Evolutionary conservation across 2,113 vertebrate genomes (phyloP), one percentile per base, ranked within the genome.

Genomic region (Pantherophis guttatus): DNA sequence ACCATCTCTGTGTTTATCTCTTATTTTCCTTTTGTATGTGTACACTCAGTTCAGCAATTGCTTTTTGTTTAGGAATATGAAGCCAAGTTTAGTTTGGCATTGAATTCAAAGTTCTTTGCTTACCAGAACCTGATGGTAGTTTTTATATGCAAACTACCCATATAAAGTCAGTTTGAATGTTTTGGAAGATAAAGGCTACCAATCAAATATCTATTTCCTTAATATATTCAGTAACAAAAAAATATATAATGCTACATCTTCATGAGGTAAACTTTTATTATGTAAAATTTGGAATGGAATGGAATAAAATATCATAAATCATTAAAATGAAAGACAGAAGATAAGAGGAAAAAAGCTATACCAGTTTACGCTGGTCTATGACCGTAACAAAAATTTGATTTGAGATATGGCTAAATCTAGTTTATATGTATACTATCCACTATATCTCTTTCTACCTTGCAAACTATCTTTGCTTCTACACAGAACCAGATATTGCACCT

Each of bases 81-180:
- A 21, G 89, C 59, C 92, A 95, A 95, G 94, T 94, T 96, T 95
- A 93, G 1, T 53, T 96, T 97, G 96, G 95, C 95, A 91, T 89
- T 92, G 7, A 11, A 94, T 91, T 21, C 70, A 95, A 95, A 93
- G 59, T 92, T 93, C 95, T 94, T 94, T 90, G 92, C 95, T 95
- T 96, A 94, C 92, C 93, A 94, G 59, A 95, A 92, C 52, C 62
- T 97, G 96, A 96, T 93, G 75, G 92, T 90, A 96, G 91, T 8
- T 75, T 96, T 95, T 94, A 86, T 70, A 91, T 95, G 95, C 94
- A 95, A 96, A 33, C 92, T 94, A 86, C 2, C 86, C 93, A 89
- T 94, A 94, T 91, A 91, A 96, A 96, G 90, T 88, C 9, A 92
- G 59, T 55, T 88, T 95, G 86, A 95, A 93, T 93, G 54, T 86